A percentile compares a stretch with the other conserved stretches of the same genome.
Evolutionary conservation across 2,888 invertebrate genomes (phyloP).

Genomic region (Lithophane ornitopus): DNA sequence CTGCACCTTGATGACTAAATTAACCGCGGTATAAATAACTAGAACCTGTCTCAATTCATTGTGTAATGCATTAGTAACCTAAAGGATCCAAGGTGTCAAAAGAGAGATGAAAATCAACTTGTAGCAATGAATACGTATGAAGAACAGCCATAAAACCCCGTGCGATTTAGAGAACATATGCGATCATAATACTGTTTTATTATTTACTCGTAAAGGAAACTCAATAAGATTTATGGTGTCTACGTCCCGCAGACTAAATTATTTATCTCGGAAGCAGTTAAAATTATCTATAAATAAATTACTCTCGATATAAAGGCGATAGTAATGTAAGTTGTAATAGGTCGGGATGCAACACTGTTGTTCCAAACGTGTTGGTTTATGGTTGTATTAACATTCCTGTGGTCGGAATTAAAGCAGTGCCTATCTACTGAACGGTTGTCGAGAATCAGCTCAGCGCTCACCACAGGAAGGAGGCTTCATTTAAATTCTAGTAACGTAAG

Average conservation of each 20-base stretch:
- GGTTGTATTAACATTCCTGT: slow-evolving; percentile 51
- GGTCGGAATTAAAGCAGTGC: slow-evolving; percentile 57
- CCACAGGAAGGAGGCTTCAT: slow-evolving; percentile 66
- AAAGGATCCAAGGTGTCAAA: slow-evolving; percentile 24
- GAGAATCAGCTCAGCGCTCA: slow-evolving; percentile 50
- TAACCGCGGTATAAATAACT: slow-evolving; percentile 40
- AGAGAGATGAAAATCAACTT: slow-evolving; percentile 33
- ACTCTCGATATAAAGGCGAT: slow-evolving; percentile 66
- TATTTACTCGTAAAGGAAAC: slow-evolving; percentile 68
- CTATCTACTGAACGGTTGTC: slow-evolving; percentile 39
- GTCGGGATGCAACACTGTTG: slow-evolving; percentile 57
- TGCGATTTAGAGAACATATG: slow-evolving; percentile 53
- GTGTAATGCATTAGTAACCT: slow-evolving; percentile 3
- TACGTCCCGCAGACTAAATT: slow-evolving; percentile 67
- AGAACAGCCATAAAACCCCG: slow-evolving; percentile 40
- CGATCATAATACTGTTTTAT: slow-evolving; percentile 60
- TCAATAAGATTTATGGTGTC: slow-evolving; percentile 70
- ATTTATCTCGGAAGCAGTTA: slow-evolving; percentile 75
- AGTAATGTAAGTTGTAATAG: slow-evolving; percentile 61
- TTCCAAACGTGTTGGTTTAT: slow-evolving; percentile 42
- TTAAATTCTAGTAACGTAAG: slow-evolving; percentile 65
- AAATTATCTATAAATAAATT: slow-evolving; percentile 72
- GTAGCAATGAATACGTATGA: slow-evolving; percentile 34
- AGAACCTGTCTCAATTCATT: slow-evolving; percentile 24
- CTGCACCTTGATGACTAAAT: slow-evolving; percentile 46